Evolutionary conservation across 2,113 vertebrate species (phyloP), one percentile per base, ranked within the genome.

Genomic region (Climacteris rufus): DNA sequence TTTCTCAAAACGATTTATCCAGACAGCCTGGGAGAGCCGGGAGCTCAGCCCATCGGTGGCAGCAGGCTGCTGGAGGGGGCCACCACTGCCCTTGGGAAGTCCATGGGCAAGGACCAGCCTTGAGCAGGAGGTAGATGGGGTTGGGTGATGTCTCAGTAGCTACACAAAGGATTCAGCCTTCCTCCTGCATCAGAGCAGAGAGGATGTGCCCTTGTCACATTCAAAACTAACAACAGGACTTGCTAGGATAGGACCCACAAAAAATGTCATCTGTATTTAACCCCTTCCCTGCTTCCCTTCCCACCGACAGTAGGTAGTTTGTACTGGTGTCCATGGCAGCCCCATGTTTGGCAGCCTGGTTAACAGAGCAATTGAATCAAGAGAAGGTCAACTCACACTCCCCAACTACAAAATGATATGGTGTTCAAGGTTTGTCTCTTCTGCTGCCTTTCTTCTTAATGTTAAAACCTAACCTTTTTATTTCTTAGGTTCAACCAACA

Each of bases 1-100:
- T 95, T 95, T 89, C 91, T 92, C 93, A 75, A 11, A 24, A 31
- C 53, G 54, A 64, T 27, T 87, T 91, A 74, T 91, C 69, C 8
- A 4, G 56, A 60, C 22, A 87, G 91, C 80, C 87, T 91, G 78
- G 47, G 53, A 96, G 89, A 93, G 75, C 31, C 0, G 0, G 45
- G 53, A 93, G 57, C 33, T 83, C 75, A 79, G 74, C 35, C 79
- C 75, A 53, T 61, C 83, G 83, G 72, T 90, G 49, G 87, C 92
- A 93, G 68, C 47, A 74, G 79, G 31, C 39, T 89, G 60, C 52
- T 78, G 69, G 42, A 93, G 47, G 20, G 40, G 21, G 10, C 8
- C 42, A 63, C 37, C 6, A 1, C 28, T 45, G 49, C 37, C 53
- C 45, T 16, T 4, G 37, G 27, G 25, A 37, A 20, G 27, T n/a